These are phyloP conservation scores for Mallateleia sp. DNA, from an alignment of 2,888 invertebrate species.

Conservation along the genomic window DNA sequence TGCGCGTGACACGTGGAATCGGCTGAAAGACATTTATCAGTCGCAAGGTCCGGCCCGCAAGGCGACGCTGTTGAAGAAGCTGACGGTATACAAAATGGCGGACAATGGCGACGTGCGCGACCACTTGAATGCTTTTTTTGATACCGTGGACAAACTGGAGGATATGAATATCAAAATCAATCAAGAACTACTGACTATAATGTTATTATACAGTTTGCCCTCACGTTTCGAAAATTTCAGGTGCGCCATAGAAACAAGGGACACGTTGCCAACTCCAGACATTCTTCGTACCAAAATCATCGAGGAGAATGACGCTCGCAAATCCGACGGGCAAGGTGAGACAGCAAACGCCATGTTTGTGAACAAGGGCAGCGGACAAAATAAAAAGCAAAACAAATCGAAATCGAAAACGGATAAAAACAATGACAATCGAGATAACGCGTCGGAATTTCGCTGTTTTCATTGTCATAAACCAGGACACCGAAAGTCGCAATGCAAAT, in stretches of 20 bases:
- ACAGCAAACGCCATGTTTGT: conserved; percentile 31
- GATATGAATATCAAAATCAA: conserved; percentile 57
- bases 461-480: background rate
- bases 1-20: background rate
- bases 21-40: background rate
- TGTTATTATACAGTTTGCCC: conserved; percentile 71
- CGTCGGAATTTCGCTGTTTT: background rate
- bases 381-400: background rate
- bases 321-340: background rate
- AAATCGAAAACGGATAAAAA: background rate
- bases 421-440: background rate
- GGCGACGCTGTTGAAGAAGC: conserved; percentile 6
- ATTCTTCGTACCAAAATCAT: no score
- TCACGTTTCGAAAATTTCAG: no score
- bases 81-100: conserved; percentile 16
- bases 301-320: no score
- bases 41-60: conserved; percentile 28
- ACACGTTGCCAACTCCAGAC: no score
- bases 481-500: background rate
- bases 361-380: background rate
- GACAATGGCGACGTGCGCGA: no score
- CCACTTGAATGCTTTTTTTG: conserved; percentile 6
- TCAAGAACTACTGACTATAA: no score
- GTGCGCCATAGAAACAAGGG: no score
- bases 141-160: conserved; percentile 14